These are phyloP conservation scores for Oryzias woworae DNA, from an alignment of 2,113 vertebrate species.

Conservation along the genomic window DNA sequence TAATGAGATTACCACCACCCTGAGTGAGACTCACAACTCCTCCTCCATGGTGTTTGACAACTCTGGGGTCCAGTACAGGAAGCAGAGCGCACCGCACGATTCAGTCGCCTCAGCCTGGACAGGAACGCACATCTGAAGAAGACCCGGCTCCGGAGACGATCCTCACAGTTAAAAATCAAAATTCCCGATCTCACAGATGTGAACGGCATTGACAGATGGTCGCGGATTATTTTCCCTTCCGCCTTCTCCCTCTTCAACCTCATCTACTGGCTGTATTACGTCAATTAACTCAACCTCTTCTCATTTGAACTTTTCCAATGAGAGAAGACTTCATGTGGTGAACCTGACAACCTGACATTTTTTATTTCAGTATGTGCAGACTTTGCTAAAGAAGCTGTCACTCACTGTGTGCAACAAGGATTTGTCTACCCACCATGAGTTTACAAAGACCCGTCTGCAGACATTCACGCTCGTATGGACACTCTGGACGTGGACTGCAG, in stretches of 20 bases:
- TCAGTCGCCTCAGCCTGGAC: slow-evolving; percentile 79
- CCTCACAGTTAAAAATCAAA: slow-evolving; percentile 96
- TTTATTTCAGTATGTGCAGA: slow-evolving; percentile 15
- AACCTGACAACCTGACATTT: slow-evolving; percentile 18
- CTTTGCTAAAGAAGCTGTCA: slow-evolving; percentile 10
- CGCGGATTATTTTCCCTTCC: slow-evolving; percentile 94
- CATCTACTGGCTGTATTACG: slow-evolving; percentile 99
- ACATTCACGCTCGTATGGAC: too few relatives aligned
- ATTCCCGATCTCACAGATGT: slow-evolving; percentile 98
- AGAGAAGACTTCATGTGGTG: slow-evolving; percentile 24
- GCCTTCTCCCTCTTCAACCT: slow-evolving; percentile 97
- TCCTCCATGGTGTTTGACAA: slow-evolving; percentile 90
- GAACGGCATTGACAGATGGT: slow-evolving; percentile 97
- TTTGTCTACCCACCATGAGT: not conserved
- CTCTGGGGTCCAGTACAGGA: slow-evolving; percentile 94
- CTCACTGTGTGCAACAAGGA: slow-evolving; percentile 10
- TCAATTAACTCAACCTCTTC: slow-evolving; percentile 82
- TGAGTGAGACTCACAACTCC: slow-evolving; percentile 88
- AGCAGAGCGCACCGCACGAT: slow-evolving; percentile 81
- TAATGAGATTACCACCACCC: slow-evolving; percentile 84
- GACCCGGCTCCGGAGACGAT: slow-evolving; percentile 87
- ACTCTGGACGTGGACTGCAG: too few relatives aligned
- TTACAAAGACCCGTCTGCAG: not conserved
- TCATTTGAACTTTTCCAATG: slow-evolving; percentile 37
- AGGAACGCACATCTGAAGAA: slow-evolving; percentile 83